These are phyloP conservation scores for Megaceryle torquata DNA, from an alignment of 2,113 vertebrate species.

Conservation along the genomic window DNA sequence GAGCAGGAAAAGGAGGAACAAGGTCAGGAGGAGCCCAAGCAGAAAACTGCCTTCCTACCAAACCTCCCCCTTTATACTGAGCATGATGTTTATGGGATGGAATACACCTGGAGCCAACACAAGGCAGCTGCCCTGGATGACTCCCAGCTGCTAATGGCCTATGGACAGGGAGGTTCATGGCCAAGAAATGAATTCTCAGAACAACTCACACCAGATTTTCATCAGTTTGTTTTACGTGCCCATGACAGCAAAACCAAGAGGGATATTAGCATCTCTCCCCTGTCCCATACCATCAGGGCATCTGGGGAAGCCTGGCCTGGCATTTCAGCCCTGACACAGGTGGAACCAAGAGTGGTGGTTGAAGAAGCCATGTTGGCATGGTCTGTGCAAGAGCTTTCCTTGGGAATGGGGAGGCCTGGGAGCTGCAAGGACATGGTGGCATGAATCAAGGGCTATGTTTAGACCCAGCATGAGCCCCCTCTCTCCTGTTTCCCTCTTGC, in stretches of 20 bases:
- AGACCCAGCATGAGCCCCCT: not conserved
- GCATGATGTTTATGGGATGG: not conserved
- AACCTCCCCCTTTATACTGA: not conserved
- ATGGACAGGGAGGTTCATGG: not conserved
- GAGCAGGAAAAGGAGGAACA: not conserved
- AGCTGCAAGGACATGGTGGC: fast-evolving
- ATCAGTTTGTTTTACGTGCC: not conserved
- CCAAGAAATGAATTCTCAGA: not conserved
- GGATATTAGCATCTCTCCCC: fast-evolving
- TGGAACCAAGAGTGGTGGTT: not conserved
- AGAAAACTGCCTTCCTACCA: not conserved
- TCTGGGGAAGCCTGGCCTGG: not conserved
- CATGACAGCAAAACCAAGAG: not conserved
- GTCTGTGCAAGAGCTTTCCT: not conserved
- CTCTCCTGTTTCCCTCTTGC: not conserved
- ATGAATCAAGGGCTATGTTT: not conserved
- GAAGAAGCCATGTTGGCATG: not conserved
- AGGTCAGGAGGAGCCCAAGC: not conserved
- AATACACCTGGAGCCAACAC: not conserved
- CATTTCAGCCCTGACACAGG: not conserved
- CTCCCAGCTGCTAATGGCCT: not conserved
- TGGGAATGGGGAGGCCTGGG: not conserved
- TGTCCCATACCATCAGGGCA: fast-evolving
- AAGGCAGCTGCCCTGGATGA: not conserved
- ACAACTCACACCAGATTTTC: not conserved